Base-by-base conservation (phyloP, 2,113 vertebrate genomes). In the Syngnathus scovelli region DNA sequence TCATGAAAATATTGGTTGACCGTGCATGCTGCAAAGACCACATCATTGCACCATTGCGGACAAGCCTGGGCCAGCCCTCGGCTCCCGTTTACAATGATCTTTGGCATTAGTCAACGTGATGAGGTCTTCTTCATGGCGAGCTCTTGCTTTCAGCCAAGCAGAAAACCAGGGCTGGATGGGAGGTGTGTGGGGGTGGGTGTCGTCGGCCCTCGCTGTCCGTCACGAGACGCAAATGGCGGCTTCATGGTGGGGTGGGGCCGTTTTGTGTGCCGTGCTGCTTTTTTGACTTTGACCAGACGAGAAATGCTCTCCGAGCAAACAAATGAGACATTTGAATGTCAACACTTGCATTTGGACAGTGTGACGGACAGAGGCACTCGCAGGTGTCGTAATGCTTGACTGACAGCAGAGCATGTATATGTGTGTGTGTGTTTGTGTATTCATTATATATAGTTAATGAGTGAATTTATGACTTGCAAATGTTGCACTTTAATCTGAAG, bases 301-400 rank as follows among this genome's bases (percentile, higher is more conserved):
- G 79, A 87, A 89, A 52, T 52, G 85, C 86, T 89, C 84, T 88
- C 70, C 86, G 52, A 21, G 49, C 78, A 90, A 89, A 78, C 90
- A 91, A 91, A 91, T 90, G 38, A 83, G 83, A 61, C 48, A 89
- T 89, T 89, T 90, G 87, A 87, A 89, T 90, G 82, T 80, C 77
- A 90, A 87, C 85, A 87, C 85, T 84, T 79, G 66, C 7, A 70
- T 74, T 85, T 81, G 74, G 76, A 74, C 70, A 61, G 76, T 76
- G 76, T 61, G 52, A 64, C 70, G n/a, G 19, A 52, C 19, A 27
- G 36, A 16, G 18, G 15, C 5, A 38, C 58, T 38, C 58, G 7
- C 58, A 60, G 58, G 18, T 60, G 58, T 7, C 36, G 33, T 0
- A 9, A 36, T 33, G 16, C 58, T 60, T 60, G 36, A n/a, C 16